Percentiles rank a stretch among this genome's conserved stretches.
These are phyloP conservation scores for Choreutis nemorana DNA, from an alignment of 2,888 invertebrate species.

Conservation along the genomic window DNA sequence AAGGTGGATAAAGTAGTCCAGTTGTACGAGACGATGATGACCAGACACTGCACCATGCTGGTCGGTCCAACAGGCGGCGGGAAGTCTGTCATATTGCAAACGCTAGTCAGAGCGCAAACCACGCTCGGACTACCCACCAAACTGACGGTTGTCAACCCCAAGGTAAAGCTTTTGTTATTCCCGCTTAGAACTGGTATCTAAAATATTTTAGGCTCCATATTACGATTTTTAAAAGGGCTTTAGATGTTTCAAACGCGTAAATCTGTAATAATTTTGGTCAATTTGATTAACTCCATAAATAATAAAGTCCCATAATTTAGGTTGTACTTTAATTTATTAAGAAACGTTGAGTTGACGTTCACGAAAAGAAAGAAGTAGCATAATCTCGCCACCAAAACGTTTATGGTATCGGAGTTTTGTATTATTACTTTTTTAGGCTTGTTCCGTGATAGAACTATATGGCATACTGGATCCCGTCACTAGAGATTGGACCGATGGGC, in stretches of 20 bases:
- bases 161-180: constrained; percentile 63
- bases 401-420: no score
- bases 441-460: constrained; percentile 88
- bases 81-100: constrained; percentile 84
- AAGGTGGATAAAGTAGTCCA: constrained; percentile 90
- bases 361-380: no score
- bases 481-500: constrained; percentile 92
- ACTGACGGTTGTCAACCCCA: constrained; percentile 84
- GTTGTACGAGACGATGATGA: constrained; percentile 95
- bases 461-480: constrained; percentile 86
- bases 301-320: no score
- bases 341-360: no score
- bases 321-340: no score
- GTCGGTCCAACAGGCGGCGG: constrained; percentile 95
- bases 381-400: no score
- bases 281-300: no score
- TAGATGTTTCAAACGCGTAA: no score
- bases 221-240: no score
- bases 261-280: no score
- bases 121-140: constrained; percentile 81
- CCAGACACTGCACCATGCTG: constrained; percentile 89
- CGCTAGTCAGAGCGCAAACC: constrained; percentile 80
- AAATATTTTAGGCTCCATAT: no score
- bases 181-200: no score
- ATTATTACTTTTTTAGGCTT: constrained; percentile 64